phyloP scores from a whole-genome alignment of 2,888 invertebrate species.

The Endotricha flammealis region DNA sequence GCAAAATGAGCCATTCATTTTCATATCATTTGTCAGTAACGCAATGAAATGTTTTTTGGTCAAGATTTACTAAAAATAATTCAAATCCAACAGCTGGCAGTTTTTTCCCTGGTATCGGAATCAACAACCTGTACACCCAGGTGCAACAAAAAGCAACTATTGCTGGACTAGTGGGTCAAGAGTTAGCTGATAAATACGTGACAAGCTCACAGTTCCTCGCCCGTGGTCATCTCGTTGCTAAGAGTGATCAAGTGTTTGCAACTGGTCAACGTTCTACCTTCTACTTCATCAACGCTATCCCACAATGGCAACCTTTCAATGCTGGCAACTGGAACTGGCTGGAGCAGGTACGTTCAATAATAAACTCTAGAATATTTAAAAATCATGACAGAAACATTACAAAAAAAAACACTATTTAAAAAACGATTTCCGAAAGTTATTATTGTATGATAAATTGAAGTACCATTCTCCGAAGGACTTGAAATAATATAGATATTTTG shows the following conservation, averaged over 20 bases:
- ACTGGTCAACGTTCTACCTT: slow-evolving; percentile 78
- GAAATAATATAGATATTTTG: no score
- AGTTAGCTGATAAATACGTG: slow-evolving; percentile 64
- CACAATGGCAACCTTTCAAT: slow-evolving; percentile 83
- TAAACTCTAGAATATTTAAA: no score
- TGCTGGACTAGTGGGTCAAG: slow-evolving; percentile 42
- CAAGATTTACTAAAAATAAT: slow-evolving; percentile 18
- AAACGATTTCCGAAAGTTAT: no score
- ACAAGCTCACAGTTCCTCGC: slow-evolving; percentile 63
- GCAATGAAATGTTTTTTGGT: no score
- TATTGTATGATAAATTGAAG: no score
- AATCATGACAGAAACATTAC: no score
- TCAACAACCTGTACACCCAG: slow-evolving; percentile 60
- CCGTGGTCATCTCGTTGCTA: slow-evolving; percentile 80
- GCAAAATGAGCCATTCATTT: no score
- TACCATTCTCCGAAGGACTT: no score
- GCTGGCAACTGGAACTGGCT: slow-evolving; percentile 78
- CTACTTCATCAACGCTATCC: slow-evolving; percentile 81
- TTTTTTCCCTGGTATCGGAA: slow-evolving; percentile 64
- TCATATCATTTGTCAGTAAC: no score
- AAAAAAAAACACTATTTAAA: no score
- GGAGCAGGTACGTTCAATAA: slow-evolving; percentile 54
- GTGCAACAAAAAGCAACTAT: slow-evolving; percentile 46
- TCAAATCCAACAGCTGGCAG: slow-evolving; percentile 44
- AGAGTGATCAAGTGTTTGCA: slow-evolving; percentile 80